These are phyloP conservation scores for Cebidichthys violaceus DNA, from an alignment of 2,113 vertebrate genomes.

Conservation along the genomic window DNA sequence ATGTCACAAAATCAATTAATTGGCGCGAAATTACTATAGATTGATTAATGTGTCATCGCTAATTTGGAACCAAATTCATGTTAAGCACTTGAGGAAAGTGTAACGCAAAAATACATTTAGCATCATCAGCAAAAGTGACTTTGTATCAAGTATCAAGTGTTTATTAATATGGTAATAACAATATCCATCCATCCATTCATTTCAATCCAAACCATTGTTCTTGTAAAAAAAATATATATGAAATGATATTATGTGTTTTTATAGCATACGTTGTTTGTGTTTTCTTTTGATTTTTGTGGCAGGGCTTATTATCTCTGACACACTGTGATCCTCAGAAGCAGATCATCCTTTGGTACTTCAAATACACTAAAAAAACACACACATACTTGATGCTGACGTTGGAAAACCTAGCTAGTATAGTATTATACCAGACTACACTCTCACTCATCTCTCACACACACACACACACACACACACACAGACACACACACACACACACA, in stretches of 20 bases:
- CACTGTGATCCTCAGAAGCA: not conserved
- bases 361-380: conserved; percentile 4
- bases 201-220: not conserved
- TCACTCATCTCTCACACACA: not conserved
- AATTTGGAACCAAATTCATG: not conserved
- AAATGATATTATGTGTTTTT: not conserved
- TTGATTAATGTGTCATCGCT: not conserved
- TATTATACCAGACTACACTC: conserved; percentile 2
- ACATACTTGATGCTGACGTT: not conserved
- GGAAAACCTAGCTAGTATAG: not conserved
- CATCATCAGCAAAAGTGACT: not conserved
- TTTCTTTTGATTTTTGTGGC: conserved; percentile 31
- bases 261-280: not conserved
- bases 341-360: not conserved
- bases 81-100: not conserved
- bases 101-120: not conserved
- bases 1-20: conserved; percentile 29
- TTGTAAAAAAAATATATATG: not conserved
- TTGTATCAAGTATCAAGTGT: not conserved
- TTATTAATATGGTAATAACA: not conserved
- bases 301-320: not conserved
- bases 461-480: not conserved
- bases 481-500: not conserved
- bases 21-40: not conserved
- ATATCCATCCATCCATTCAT: not conserved